phyloP scores from a whole-genome alignment of 2,113 vertebrate genomes.

The Ammodramus savannarum region DNA sequence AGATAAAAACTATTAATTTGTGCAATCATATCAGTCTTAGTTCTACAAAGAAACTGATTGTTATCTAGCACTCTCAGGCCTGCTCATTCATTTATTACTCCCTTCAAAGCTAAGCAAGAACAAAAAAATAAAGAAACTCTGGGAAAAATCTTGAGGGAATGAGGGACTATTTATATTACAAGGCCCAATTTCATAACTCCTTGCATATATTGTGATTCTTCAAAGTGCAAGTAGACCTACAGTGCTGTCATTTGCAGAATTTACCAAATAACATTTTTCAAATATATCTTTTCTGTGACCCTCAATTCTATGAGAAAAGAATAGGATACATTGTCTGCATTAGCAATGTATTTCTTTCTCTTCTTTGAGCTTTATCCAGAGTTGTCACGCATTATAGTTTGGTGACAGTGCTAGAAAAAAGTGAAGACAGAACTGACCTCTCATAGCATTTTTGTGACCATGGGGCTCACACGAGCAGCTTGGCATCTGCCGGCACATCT shows the following conservation, averaged over 20 bases:
- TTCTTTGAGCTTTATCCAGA: constrained; percentile 28
- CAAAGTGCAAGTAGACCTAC: neutral
- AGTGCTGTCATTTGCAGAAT: neutral
- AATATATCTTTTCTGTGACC: neutral
- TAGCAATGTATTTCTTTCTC: neutral
- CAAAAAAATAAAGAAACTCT: neutral
- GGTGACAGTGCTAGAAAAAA: constrained; percentile 66
- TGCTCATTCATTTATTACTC: neutral
- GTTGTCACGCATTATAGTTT: constrained; percentile 22
- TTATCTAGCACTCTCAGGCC: neutral
- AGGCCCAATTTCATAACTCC: neutral
- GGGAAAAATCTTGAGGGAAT: neutral
- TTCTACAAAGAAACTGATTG: neutral
- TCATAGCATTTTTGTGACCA: constrained; percentile 64
- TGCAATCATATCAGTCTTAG: neutral
- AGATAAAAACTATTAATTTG: neutral
- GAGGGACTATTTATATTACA: neutral
- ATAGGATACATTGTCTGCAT: neutral
- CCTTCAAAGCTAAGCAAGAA: neutral
- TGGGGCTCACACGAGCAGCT: constrained; percentile 73
- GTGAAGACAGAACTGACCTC: constrained; percentile 70
- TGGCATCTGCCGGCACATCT: constrained; percentile 97
- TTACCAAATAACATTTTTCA: neutral
- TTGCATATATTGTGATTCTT: neutral
- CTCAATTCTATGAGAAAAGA: neutral